These are phyloP conservation scores for Actinia tenebrosa DNA, from an alignment of 64 coral and sea anemone genomes.

Conservation along the genomic window DNA sequence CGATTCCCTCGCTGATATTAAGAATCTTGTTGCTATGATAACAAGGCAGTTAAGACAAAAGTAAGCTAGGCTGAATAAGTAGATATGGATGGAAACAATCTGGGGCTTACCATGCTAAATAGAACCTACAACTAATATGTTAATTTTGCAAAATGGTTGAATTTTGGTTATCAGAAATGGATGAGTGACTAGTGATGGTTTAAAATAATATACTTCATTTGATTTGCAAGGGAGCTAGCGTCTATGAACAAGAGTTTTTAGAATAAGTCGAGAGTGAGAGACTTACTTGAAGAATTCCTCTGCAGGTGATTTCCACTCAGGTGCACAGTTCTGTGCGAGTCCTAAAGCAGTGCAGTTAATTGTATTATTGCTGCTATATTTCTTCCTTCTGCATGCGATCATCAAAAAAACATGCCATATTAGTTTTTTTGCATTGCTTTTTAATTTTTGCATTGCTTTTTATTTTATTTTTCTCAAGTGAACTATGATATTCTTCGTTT, in stretches of 20 bases:
- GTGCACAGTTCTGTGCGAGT: conserved; percentile 6
- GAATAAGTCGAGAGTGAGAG: too few species aligned
- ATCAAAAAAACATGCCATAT: too few species aligned
- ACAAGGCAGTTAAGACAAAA: background rate
- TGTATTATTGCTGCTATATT: background rate
- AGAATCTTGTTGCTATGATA: conserved; percentile 29
- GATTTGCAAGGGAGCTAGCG: background rate
- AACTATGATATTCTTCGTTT: too few species aligned
- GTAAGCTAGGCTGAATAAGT: background rate
- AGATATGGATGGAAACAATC: background rate
- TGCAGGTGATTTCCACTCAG: conserved; percentile 37
- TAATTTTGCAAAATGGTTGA: too few species aligned
- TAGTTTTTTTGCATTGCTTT: too few species aligned
- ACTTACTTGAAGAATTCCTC: conserved; percentile 67
- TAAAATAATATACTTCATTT: background rate
- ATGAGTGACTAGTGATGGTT: background rate
- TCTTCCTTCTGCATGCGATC: background rate
- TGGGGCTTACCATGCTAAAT: too few species aligned
- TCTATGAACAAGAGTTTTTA: too few species aligned
- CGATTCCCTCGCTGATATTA: conserved; percentile 23
- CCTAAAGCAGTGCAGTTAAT: conserved; percentile 33
- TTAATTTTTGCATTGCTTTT: too few species aligned
- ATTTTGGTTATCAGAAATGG: background rate
- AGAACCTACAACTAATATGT: too few species aligned
- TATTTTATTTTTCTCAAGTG: too few species aligned